Conservation (phyloP, 2,797 vertebrate species). For the Amniataba percoides region DNA sequence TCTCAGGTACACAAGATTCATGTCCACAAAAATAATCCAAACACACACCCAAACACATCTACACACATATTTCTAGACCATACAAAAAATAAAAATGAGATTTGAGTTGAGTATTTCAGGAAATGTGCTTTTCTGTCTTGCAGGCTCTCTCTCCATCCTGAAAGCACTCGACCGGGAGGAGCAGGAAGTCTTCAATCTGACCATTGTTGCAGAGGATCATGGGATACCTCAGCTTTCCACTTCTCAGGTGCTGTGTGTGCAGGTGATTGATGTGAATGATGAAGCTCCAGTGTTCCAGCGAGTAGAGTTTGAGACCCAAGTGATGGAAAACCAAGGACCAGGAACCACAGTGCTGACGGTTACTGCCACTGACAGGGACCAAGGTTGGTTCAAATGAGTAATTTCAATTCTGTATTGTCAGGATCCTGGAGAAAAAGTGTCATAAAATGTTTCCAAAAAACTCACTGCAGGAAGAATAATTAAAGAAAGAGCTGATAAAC, state of each 20-base stretch:
- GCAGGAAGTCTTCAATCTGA: slow-evolving; percentile 90
- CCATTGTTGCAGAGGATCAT: slow-evolving; percentile 91
- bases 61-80: slow-evolving; percentile 8
- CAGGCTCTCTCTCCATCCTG: slow-evolving; percentile 81
- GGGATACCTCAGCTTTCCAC: slow-evolving; percentile 91
- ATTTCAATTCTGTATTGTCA: neutral
- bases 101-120: neutral
- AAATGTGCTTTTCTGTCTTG: slow-evolving; percentile 1
- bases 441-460: slow-evolving; percentile 44
- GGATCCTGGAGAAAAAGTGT: neutral
- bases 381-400: slow-evolving; percentile 80
- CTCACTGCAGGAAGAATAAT: slow-evolving; percentile 44
- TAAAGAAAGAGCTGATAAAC: slow-evolving; percentile 56
- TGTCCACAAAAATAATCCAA: slow-evolving; percentile 23
- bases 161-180: slow-evolving; percentile 93
- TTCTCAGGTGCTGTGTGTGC: slow-evolving; percentile 90
- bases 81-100: neutral
- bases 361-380: slow-evolving; percentile 90
- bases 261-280: slow-evolving; percentile 95
- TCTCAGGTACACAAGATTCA: slow-evolving; percentile 53
- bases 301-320: slow-evolving; percentile 85
- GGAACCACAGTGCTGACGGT: slow-evolving; percentile 91
- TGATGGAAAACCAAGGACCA: slow-evolving; percentile 91
- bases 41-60: slow-evolving; percentile 8
- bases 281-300: slow-evolving; percentile 91